Conservation (phyloP, 2,888 invertebrate species). For the Xylophagus ater region DNA sequence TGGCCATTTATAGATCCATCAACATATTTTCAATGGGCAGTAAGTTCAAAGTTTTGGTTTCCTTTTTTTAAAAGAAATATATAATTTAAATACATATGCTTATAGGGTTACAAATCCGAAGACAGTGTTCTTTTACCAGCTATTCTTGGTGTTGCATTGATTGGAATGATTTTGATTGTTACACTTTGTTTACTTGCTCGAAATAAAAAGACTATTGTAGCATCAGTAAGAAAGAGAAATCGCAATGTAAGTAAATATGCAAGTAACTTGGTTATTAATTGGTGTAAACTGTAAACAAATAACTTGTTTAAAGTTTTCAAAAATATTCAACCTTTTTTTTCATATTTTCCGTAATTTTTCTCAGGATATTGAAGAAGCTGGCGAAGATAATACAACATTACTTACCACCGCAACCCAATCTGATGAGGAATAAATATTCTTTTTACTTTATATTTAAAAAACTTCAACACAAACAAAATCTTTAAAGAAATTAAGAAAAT, state of each 20-base stretch:
- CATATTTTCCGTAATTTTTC: conserved; percentile 6
- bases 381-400: conserved; percentile 35
- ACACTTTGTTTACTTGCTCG: conserved; percentile 46
- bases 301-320: neutral
- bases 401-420: conserved; percentile 32
- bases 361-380: conserved; percentile 32
- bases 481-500: too few species aligned
- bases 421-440: conserved; percentile 35
- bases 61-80: neutral
- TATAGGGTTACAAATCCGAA: conserved; percentile 48
- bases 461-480: too few species aligned
- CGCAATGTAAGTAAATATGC: conserved; percentile 36
- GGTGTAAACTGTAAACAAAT: neutral
- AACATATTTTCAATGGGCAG: conserved; percentile 56
- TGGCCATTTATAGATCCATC: conserved; percentile 57
- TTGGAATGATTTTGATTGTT: conserved; percentile 42
- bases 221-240: conserved; percentile 35
- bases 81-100: conserved; percentile 5
- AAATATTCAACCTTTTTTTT: neutral
- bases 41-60: conserved; percentile 40
- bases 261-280: too few species aligned
- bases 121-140: conserved; percentile 49
- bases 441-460: too few species aligned
- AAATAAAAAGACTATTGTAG: conserved; percentile 35
- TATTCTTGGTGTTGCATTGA: conserved; percentile 40